Conservation (phyloP, 2,113 vertebrate genomes). For the Zosterops borbonicus region DNA sequence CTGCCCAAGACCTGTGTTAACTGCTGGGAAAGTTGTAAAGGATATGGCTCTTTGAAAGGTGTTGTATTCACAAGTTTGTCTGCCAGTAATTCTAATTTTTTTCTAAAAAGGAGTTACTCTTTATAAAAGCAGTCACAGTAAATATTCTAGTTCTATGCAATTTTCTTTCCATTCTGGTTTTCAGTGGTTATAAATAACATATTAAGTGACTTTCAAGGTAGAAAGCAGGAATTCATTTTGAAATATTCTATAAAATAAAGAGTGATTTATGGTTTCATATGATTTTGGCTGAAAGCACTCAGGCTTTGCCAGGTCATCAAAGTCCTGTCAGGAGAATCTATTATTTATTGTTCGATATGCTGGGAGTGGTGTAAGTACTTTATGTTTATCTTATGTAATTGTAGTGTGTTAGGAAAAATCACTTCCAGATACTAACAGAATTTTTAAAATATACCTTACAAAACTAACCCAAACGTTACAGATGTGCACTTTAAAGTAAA, state of each 20-base stretch:
- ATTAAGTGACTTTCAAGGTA: constrained; percentile 87
- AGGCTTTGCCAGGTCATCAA: constrained; percentile 85
- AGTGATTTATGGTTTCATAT: constrained; percentile 87
- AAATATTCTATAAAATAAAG: constrained; percentile 86
- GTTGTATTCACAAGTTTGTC: constrained; percentile 47
- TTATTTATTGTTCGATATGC: constrained; percentile 83
- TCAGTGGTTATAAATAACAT: constrained; percentile 85
- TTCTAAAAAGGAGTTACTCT: constrained; percentile 68
- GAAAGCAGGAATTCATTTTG: constrained; percentile 84
- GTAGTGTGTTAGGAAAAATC: constrained; percentile 73
- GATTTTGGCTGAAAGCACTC: constrained; percentile 85
- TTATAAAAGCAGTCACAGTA: constrained; percentile 75
- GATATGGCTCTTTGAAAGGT: constrained; percentile 35
- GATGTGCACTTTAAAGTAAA: not conserved
- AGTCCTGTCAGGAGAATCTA: constrained; percentile 80
- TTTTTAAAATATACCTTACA: constrained; percentile 36
- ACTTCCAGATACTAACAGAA: constrained; percentile 65
- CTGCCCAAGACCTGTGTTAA: not conserved
- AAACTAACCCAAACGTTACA: constrained; percentile 16
- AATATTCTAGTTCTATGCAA: constrained; percentile 77
- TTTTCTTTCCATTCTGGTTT: constrained; percentile 77
- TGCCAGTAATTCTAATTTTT: constrained; percentile 63
- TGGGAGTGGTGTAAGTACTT: constrained; percentile 77
- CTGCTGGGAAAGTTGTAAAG: not conserved
- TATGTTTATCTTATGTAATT: constrained; percentile 85